Conservation (phyloP, 2,797 vertebrate species). For the Syngnathus acus region DNA sequence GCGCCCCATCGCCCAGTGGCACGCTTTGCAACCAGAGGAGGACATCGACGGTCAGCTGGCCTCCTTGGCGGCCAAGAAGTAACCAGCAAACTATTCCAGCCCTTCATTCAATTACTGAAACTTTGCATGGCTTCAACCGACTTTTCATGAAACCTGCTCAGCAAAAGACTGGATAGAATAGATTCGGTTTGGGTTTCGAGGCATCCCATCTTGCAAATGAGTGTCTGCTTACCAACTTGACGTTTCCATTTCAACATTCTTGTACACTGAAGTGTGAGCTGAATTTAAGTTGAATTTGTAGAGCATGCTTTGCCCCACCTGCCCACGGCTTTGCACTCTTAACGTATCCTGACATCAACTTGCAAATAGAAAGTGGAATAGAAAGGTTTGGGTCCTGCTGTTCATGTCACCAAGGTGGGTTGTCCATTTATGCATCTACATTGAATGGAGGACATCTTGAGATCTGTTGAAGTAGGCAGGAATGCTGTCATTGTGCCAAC, state of each 20-base stretch:
- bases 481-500: constrained; percentile 48
- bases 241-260: constrained; percentile 47
- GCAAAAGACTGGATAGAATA: constrained; percentile 29
- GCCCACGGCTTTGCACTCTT: constrained; percentile 40
- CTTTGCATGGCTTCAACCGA: constrained; percentile 46
- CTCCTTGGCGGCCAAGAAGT: constrained; percentile 87
- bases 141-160: constrained; percentile 52
- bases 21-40: constrained; percentile 90
- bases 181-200: constrained; percentile 27
- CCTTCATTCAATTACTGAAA: constrained; percentile 40
- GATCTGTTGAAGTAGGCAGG: constrained; percentile 23
- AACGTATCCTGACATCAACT: constrained; percentile 45
- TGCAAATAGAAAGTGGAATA: constrained; percentile 30
- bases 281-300: constrained; percentile 55
- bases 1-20: constrained; percentile 96
- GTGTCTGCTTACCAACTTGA: constrained; percentile 33
- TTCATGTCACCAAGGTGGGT: neutral
- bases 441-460: constrained; percentile 12
- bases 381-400: neutral
- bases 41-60: constrained; percentile 85
- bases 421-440: neutral
- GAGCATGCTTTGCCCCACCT: constrained; percentile 58
- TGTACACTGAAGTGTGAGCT: constrained; percentile 52
- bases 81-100: constrained; percentile 54
- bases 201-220: constrained; percentile 45